Percentiles rank a stretch among this genome's conserved stretches.
These are phyloP conservation scores for Cavia porcellus DNA, from an alignment of 2,113 vertebrate genomes.

Conservation along the genomic window DNA sequence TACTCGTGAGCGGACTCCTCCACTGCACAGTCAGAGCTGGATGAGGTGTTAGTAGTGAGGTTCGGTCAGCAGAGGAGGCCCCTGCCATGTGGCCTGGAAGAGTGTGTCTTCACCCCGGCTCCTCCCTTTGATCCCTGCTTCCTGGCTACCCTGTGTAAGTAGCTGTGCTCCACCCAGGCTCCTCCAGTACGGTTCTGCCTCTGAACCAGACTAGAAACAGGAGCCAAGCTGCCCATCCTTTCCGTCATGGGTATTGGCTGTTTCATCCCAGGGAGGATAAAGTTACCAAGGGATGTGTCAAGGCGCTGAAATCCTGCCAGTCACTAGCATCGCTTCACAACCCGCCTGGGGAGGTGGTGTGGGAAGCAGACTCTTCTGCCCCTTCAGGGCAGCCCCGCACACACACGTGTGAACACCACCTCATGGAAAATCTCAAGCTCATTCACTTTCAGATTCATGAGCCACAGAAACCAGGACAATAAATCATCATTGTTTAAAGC, in stretches of 20 bases:
- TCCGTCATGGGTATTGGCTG: no score
- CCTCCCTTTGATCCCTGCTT: not conserved
- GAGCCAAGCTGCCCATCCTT: not conserved
- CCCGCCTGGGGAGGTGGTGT: fast-evolving
- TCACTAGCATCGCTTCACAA: not conserved
- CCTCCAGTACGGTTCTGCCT: not conserved
- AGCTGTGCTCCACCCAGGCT: not conserved
- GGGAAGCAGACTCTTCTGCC: not conserved
- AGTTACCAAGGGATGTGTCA: not conserved
- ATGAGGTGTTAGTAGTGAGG: not conserved
- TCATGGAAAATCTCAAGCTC: not conserved
- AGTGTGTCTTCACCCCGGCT: not conserved
- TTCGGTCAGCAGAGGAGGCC: not conserved
- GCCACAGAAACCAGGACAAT: not conserved
- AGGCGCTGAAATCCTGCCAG: not conserved
- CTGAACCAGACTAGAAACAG: no score
- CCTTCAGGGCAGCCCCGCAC: no score
- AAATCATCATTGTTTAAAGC: not conserved
- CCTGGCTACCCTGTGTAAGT: no score
- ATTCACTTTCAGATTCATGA: not conserved
- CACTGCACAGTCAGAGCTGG: not conserved
- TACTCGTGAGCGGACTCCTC: no score
- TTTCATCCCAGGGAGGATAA: not conserved
- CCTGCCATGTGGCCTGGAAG: not conserved
- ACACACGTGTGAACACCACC: not conserved